These are phyloP conservation scores for Pelecanus crispus DNA, from an alignment of 2,113 vertebrate species.

Conservation along the genomic window DNA sequence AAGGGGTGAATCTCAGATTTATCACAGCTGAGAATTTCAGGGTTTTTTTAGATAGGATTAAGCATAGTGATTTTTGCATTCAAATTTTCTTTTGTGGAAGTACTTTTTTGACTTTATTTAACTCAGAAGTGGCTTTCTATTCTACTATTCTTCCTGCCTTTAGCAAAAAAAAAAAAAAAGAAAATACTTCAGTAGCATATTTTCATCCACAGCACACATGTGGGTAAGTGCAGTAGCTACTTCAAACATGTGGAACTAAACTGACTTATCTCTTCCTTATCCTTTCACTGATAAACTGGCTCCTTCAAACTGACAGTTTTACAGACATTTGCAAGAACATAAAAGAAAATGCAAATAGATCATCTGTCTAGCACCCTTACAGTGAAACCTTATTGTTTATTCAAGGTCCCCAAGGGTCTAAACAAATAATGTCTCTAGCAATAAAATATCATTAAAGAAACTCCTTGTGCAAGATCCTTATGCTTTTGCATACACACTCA, in stretches of 20 bases:
- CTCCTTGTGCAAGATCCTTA: neutral
- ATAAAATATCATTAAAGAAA: constrained; percentile 65
- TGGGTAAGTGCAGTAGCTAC: constrained; percentile 77
- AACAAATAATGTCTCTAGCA: constrained; percentile 64
- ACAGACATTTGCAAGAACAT: constrained; percentile 79
- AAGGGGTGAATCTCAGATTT: neutral
- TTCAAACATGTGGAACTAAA: constrained; percentile 87
- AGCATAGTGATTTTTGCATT: neutral
- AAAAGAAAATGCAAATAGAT: constrained; percentile 80
- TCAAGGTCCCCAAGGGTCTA: constrained; percentile 65
- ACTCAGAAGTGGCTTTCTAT: neutral
- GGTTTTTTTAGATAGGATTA: neutral
- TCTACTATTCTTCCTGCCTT: neutral
- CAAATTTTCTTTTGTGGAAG: neutral
- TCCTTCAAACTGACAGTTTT: constrained; percentile 77
- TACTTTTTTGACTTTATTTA: neutral
- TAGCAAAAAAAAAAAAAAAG: neutral
- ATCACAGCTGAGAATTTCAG: neutral
- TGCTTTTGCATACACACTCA: neutral
- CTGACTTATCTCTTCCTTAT: constrained; percentile 85
- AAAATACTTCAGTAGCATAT: constrained; percentile 43
- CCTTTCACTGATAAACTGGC: constrained; percentile 82
- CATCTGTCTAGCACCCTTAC: constrained; percentile 70
- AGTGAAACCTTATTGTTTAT: constrained; percentile 70
- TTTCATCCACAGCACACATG: constrained; percentile 54